These are phyloP conservation scores for Stegastes partitus DNA, from an alignment of 2,113 vertebrate species.

Conservation along the genomic window DNA sequence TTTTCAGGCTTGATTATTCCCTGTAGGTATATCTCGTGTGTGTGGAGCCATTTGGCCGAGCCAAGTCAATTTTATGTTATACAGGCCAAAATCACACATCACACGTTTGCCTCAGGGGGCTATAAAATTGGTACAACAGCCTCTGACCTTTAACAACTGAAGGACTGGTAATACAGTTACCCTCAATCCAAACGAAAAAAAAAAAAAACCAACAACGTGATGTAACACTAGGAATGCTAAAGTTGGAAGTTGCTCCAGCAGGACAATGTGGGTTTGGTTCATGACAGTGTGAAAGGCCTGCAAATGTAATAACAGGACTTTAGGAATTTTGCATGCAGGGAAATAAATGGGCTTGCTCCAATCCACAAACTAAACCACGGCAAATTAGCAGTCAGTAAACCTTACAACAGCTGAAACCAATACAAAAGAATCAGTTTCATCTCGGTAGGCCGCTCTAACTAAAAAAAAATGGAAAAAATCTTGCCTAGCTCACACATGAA, in stretches of 20 bases:
- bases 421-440: background rate
- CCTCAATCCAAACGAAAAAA: background rate
- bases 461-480: background rate
- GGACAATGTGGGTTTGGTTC: background rate
- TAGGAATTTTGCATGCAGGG: background rate
- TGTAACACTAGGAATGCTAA: background rate
- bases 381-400: background rate
- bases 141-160: background rate
- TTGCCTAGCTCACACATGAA: background rate
- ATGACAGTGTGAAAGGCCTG: background rate
- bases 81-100: background rate
- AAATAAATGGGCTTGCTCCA: background rate
- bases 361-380: slow-evolving; percentile 15
- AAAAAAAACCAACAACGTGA: background rate
- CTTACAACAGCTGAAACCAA: background rate
- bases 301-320: background rate
- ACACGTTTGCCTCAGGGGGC: background rate
- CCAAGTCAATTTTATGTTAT: background rate
- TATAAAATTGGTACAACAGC: background rate
- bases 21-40: too few species aligned
- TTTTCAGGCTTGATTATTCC: too few species aligned
- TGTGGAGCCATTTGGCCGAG: background rate
- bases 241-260: background rate
- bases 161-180: slow-evolving; percentile 1
- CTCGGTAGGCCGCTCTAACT: background rate